Conservation (phyloP, 1,140 invertebrate genomes). For the Diuraphis noxia region DNA sequence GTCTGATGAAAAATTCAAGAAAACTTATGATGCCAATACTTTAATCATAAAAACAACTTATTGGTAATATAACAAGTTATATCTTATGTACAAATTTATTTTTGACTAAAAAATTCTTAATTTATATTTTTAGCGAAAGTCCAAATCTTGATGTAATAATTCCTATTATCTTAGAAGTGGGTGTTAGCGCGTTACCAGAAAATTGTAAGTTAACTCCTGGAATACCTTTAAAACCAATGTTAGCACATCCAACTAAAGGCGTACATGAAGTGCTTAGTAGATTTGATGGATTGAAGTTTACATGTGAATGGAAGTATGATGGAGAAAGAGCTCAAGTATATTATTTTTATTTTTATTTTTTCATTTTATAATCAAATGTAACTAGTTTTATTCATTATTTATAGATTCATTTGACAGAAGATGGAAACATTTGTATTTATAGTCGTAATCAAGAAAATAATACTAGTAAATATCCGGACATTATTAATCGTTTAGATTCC, state of each 20-base stretch:
- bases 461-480: conserved; percentile 96
- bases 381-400: conserved; percentile 42
- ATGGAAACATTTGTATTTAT: conserved; percentile 79
- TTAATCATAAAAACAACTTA: conserved; percentile 90
- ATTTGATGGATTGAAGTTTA: conserved; percentile 92
- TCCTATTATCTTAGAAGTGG: conserved; percentile 77
- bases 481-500: conserved; percentile 75
- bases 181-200: conserved; percentile 76
- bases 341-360: background rate
- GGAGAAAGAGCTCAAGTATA: conserved; percentile 94
- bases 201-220: conserved; percentile 90
- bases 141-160: conserved; percentile 92
- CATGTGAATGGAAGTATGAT: conserved; percentile 99
- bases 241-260: conserved; percentile 96
- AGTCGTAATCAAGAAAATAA: conserved; percentile 98
- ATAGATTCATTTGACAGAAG: conserved; percentile 75
- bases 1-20: conserved; percentile 76
- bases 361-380: background rate
- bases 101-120: conserved; percentile 34
- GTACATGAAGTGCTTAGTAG: conserved; percentile 85
- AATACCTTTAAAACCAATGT: conserved; percentile 96
- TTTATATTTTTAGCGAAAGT: conserved; percentile 76
- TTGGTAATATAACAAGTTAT: conserved; percentile 65
- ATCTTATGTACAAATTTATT: conserved; percentile 25
- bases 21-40: conserved; percentile 75